Percentiles rank a stretch among this genome's conserved stretches.
These are phyloP conservation scores for Sciaenops ocellatus DNA, from an alignment of 2,797 vertebrate species.

Conservation along the genomic window DNA sequence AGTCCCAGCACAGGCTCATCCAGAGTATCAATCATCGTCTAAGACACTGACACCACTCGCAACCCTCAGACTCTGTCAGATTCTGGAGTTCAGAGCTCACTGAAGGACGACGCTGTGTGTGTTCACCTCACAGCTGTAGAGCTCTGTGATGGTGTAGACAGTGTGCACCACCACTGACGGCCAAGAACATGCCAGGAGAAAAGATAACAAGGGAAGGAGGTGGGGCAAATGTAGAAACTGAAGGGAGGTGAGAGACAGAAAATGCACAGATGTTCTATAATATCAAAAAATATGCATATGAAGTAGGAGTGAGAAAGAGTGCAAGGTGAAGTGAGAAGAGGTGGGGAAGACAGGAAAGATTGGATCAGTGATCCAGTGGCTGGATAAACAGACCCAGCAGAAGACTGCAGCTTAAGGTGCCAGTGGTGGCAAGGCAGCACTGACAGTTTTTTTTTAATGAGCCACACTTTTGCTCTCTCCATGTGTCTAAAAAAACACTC, in stretches of 20 bases:
- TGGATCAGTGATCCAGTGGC: conserved; percentile 53
- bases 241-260: not conserved
- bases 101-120: conserved; percentile 35
- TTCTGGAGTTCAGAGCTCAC: conserved; percentile 31
- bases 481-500: conserved; percentile 67
- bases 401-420: conserved; percentile 62
- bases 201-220: not conserved
- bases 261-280: conserved; percentile 10
- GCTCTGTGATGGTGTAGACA: conserved; percentile 36
- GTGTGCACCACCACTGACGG: conserved; percentile 22
- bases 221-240: not conserved
- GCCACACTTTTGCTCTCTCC: conserved; percentile 70
- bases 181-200: conserved; percentile 7
- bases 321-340: conserved; percentile 21
- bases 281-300: conserved; percentile 16
- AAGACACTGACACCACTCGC: conserved; percentile 36
- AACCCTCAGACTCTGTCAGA: conserved; percentile 20
- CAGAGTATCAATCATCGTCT: conserved; percentile 64
- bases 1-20: conserved; percentile 54
- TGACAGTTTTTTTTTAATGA: conserved; percentile 80
- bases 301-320: conserved; percentile 19
- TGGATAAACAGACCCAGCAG: conserved; percentile 68
- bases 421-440: conserved; percentile 61
- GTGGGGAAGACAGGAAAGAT: conserved; percentile 41
- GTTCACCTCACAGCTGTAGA: conserved; percentile 47